Base-by-base conservation (phyloP, 2,888 invertebrate genomes). In the Acronicta aceris region DNA sequence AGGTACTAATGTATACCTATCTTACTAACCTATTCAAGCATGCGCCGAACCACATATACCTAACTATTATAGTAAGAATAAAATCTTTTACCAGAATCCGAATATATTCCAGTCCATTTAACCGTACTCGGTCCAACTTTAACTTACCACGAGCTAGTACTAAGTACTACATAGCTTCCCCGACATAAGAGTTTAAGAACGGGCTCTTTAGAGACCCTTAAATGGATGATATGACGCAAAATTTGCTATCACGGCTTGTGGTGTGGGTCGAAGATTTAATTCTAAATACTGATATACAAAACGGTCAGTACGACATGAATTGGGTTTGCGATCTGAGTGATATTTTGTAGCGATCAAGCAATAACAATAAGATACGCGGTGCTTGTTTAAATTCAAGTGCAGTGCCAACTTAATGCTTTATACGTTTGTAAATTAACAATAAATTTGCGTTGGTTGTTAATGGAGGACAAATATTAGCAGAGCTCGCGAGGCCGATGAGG, bases 401-500 rank as follows among this genome's bases (percentile, higher is more conserved):
- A 59, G 64, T 78, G 79, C 78, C 76, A 84, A 76, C 67, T 58
- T 60, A 53, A 68, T 56, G 70, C 60, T 66, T 73, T 73, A 71
- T 76, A 72, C 70, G 71, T 74, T 76, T 79, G 75, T 74, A 78
- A 81, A 81, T 82, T 69, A 80, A 79, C 76, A 70, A 83, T 82
- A 81, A 72, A 81, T 81, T 78, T 67, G 63, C 62, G 72, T 71
- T 76, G 72, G 71, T 80, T 81, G 78, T 80, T 82, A 84, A 81
- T 76, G 69, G 73, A 71, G 78, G 73, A 76, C 79, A 81, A 85
- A 85, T 83, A 81, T 83, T 78, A 84, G 81, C 65, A 74, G 65
- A 66, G 77, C 73, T 69, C 67, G 74, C 76, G 76, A 66, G 71
- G 69, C 60, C 60, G 66, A 74, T 69, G 72, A 47, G 59, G 43